Conservation (phyloP, 2,113 vertebrate genomes). For the Enhydra lutris region DNA sequence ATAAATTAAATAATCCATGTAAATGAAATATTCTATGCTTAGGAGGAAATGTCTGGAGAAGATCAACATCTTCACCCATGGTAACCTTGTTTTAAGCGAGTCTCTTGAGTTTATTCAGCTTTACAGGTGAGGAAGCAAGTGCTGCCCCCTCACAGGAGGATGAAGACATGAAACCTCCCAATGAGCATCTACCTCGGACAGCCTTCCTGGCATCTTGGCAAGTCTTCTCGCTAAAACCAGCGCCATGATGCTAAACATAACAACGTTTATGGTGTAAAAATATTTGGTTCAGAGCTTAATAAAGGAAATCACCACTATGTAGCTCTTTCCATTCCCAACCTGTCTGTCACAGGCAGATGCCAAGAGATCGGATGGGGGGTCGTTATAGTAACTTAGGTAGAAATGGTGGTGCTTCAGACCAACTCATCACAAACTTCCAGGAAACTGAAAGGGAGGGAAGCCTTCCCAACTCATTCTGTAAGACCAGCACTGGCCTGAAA, state of each 20-base stretch:
- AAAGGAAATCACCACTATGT: background rate
- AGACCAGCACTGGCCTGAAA: background rate
- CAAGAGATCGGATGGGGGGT: background rate
- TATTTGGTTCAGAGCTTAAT: background rate
- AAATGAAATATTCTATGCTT: background rate
- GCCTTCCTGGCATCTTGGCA: background rate
- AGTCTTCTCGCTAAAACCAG: background rate
- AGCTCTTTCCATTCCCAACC: background rate
- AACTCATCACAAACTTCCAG: background rate
- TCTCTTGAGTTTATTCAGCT: background rate
- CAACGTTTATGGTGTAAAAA: background rate
- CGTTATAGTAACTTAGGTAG: background rate
- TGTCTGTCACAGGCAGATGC: background rate
- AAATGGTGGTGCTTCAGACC: background rate
- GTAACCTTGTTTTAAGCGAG: background rate
- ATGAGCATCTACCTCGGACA: rapidly evolving
- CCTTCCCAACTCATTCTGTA: background rate
- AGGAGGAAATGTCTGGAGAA: background rate
- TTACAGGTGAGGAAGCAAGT: background rate
- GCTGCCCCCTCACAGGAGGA: background rate
- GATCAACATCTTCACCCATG: background rate
- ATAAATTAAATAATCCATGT: background rate
- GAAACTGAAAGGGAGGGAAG: background rate
- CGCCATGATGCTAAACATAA: background rate
- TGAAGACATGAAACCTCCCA: background rate